Evolutionary conservation across 1,140 invertebrate species (phyloP), one percentile per base, ranked within the genome.

Genomic region (Bacillus rossius): DNA sequence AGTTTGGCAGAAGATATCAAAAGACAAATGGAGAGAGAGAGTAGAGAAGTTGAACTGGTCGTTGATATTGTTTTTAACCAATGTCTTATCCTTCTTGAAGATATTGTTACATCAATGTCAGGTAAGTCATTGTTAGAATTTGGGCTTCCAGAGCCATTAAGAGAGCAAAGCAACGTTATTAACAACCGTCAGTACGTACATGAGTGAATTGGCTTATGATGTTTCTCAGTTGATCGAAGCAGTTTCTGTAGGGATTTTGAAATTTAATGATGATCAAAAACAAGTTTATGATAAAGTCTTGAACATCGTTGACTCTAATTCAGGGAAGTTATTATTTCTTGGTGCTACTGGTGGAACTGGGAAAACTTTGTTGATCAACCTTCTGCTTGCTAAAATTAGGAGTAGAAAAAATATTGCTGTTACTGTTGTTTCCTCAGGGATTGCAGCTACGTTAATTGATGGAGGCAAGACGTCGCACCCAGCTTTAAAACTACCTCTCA

Each of bases 391-490:
- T 34, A 34, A 34, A 34, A 10, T 7, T 34, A 34, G 10, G 10
- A 34, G 4, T 34, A 41, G 23, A 49, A 48, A 7, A 23, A 29
- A 29, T 69, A n/a, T n/a, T 56, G 71, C 73, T 26, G 42, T 80
- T 8, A 73, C 75, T 4, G 62, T 79, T 38, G 78, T 78, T 51
- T 79, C 73, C 45, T 80, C 78, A 25, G 78, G 77, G 53, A 80
- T 83, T 49, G 79, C 79, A 20, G 76, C 78, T 25, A 80, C 74
- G 42, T 67, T 81, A 22, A 57, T 81, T 49, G 54, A 68, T 48
- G 71, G 72, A 61, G 80, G 79, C 19, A 59, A 71, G 67, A 83
- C 77, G 34, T 73, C 73, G 49, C 77, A 81, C 72, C 78, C 71
- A 4, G 68, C 71, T 47, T 74, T 83, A 19, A 79, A 78, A 65